phyloP scores from a whole-genome alignment of 1,140 invertebrate species.

The Orchesella cincta region DNA sequence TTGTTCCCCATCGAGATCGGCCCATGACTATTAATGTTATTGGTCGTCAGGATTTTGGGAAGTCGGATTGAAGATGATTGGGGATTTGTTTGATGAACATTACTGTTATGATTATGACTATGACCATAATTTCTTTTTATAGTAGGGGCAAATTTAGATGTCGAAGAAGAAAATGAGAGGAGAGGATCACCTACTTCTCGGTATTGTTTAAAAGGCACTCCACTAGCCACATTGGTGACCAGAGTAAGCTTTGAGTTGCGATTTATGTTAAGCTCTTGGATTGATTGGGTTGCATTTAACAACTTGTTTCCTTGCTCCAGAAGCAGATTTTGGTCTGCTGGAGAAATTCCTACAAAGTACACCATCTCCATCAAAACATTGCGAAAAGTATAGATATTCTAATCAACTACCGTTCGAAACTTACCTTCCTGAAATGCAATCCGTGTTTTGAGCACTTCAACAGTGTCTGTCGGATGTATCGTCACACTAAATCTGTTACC shows the following conservation, averaged over 20 bases:
- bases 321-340: constrained; percentile 12
- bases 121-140: constrained; percentile 1
- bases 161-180: background rate
- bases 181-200: background rate
- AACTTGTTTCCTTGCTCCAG: background rate
- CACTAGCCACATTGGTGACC: constrained; percentile 15
- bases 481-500: constrained; percentile 26
- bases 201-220: constrained; percentile 1
- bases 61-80: background rate
- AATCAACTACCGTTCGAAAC: too few species aligned
- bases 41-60: background rate
- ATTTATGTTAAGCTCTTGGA: background rate
- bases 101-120: constrained; percentile 6
- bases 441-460: constrained; percentile 37
- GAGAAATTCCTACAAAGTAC: too few species aligned
- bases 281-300: background rate
- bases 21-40: background rate
- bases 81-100: background rate
- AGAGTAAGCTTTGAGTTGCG: constrained; percentile 1
- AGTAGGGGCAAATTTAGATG: background rate
- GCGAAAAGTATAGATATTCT: too few species aligned
- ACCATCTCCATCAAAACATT: too few species aligned
- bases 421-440: constrained; percentile 42
- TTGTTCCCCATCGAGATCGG: background rate
- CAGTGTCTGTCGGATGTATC: constrained; percentile 31